phyloP scores from a whole-genome alignment of 2,797 vertebrate species.

The Heliangelus exortis region DNA sequence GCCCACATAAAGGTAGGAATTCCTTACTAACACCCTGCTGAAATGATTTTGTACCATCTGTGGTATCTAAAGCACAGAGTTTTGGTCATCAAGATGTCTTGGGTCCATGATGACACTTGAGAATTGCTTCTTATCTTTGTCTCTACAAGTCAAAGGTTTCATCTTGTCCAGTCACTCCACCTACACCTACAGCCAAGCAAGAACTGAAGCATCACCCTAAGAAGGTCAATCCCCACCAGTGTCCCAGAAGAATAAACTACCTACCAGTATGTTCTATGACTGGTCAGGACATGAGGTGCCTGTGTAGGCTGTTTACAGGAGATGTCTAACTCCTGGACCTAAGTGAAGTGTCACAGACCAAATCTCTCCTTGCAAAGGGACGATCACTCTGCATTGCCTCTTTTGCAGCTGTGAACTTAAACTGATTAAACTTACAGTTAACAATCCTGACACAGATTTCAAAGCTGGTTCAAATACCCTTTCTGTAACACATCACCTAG shows the following conservation, averaged over 20 bases:
- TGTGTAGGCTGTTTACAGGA: background rate
- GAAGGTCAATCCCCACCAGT: too few relatives aligned
- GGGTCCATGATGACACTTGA: fast-evolving
- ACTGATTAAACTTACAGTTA: background rate
- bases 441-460: background rate
- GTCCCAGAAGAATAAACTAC: background rate
- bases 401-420: background rate
- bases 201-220: background rate
- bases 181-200: background rate
- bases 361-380: background rate
- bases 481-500: background rate
- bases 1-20: background rate
- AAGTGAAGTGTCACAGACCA: background rate
- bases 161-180: background rate
- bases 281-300: fast-evolving
- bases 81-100: background rate
- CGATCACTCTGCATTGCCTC: background rate
- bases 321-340: background rate
- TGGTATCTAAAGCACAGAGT: background rate
- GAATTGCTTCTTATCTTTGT: background rate
- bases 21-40: background rate
- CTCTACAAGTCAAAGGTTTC: background rate
- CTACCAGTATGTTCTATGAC: background rate
- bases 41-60: background rate
- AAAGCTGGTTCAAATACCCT: background rate